A percentile compares a stretch with the other conserved stretches of the same genome.
These are phyloP conservation scores for Delphinus delphis DNA, from an alignment of 2,113 vertebrate genomes.

Conservation along the genomic window DNA sequence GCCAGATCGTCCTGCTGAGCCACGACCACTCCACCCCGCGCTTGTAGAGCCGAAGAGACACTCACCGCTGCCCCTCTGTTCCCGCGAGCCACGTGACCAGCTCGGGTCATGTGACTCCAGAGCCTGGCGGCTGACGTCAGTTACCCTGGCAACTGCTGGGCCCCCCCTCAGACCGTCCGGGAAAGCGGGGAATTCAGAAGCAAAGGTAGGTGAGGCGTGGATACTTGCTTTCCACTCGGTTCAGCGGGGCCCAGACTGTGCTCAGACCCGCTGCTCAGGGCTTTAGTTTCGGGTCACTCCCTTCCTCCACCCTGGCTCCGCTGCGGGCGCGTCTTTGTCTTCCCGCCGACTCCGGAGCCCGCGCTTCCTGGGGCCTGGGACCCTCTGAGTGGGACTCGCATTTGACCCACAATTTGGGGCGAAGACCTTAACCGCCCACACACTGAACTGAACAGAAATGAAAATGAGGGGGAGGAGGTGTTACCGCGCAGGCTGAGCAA, in stretches of 20 bases:
- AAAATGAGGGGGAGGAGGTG: not conserved
- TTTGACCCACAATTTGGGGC: too few relatives aligned
- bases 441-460: not conserved
- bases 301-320: not conserved
- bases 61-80: fast-evolving
- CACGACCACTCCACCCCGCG: fast-evolving
- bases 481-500: not conserved
- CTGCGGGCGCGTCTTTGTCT: not conserved
- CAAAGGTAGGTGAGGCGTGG: not conserved
- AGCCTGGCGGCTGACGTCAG: fast-evolving
- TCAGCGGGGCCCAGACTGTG: fast-evolving
- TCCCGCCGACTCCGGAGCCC: not conserved
- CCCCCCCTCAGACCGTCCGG: not conserved
- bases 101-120: not conserved
- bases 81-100: not conserved
- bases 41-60: not conserved
- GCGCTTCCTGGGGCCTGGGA: not conserved
- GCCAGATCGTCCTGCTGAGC: not conserved
- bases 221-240: fast-evolving
- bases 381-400: not conserved
- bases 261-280: not conserved
- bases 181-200: slow-evolving; percentile 25
- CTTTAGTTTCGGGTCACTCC: not conserved
- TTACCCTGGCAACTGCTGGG: slow-evolving; percentile 56
- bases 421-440: too few relatives aligned